These are phyloP conservation scores for Caenorhabditis panamensis DNA, from an alignment of 2,888 invertebrate species.

Conservation along the genomic window DNA sequence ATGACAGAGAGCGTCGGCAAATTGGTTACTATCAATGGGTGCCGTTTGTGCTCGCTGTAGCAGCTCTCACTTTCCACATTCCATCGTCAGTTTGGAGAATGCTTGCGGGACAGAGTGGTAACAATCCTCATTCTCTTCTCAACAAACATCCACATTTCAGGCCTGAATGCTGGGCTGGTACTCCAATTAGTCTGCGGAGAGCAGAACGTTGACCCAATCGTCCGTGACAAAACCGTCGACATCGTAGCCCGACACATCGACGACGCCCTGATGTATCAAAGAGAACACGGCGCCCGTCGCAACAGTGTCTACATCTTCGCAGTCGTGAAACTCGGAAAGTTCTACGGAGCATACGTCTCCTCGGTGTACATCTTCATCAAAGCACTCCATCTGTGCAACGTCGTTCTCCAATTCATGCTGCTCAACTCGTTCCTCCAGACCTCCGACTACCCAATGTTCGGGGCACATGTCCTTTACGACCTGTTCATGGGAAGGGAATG, in stretches of 20 bases:
- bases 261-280: constrained; percentile 82
- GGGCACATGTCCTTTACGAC: constrained; percentile 83
- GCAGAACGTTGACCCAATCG: constrained; percentile 82
- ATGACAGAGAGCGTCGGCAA: constrained; percentile 80
- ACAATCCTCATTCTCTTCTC: too few species aligned
- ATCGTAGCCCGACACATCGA: constrained; percentile 83
- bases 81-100: constrained; percentile 81
- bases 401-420: constrained; percentile 81
- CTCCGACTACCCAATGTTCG: constrained; percentile 81
- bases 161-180: constrained; percentile 82
- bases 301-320: constrained; percentile 76
- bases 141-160: constrained; percentile 68
- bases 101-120: constrained; percentile 80
- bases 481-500: constrained; percentile 81
- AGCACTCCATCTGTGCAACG: constrained; percentile 79
- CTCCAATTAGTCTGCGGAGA: constrained; percentile 81
- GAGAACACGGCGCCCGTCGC: constrained; percentile 76
- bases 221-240: constrained; percentile 83
- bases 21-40: too few species aligned
- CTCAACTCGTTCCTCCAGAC: constrained; percentile 83
- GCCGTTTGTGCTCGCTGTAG: constrained; percentile 80
- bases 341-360: constrained; percentile 83
- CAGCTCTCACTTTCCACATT: constrained; percentile 80
- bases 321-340: constrained; percentile 77
- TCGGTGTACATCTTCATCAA: constrained; percentile 82